Conservation (phyloP, 2,888 invertebrate genomes). For the Stegophylla sp. region DNA sequence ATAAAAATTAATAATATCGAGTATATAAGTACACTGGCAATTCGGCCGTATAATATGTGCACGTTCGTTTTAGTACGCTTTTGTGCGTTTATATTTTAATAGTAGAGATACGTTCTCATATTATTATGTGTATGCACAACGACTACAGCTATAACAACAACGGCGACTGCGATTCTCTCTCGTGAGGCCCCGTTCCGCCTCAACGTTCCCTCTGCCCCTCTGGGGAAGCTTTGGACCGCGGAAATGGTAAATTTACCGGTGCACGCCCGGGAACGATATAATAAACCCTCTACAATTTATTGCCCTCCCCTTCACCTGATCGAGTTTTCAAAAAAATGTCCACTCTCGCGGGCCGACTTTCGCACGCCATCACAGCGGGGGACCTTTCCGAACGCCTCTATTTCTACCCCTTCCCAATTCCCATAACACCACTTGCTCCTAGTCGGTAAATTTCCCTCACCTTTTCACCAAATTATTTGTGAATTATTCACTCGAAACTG, state of each 20-base stretch:
- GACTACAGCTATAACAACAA: not conserved
- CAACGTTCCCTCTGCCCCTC: not conserved
- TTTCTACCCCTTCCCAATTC: not conserved
- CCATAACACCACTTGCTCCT: too few relatives aligned
- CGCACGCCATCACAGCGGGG: too few relatives aligned
- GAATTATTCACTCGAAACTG: constrained; percentile 7
- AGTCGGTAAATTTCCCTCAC: not conserved
- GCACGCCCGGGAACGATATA: not conserved
- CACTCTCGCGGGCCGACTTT: not conserved
- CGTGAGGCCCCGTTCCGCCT: not conserved
- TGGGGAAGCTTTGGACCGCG: not conserved
- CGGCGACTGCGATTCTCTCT: not conserved
- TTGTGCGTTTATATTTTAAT: not conserved
- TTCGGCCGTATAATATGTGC: not conserved
- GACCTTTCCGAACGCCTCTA: not conserved
- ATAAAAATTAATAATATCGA: too few relatives aligned
- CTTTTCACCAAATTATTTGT: not conserved
- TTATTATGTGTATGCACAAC: not conserved
- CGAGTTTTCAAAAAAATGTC: not conserved
- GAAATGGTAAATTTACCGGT: not conserved
- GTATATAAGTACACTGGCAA: too few relatives aligned
- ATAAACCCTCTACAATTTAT: constrained; percentile 18
- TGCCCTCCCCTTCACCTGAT: not conserved
- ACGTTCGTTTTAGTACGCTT: not conserved
- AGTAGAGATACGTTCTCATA: not conserved